Evolutionary conservation across 2,113 vertebrate genomes (phyloP).

Genomic region (Pygoscelis antarcticus): DNA sequence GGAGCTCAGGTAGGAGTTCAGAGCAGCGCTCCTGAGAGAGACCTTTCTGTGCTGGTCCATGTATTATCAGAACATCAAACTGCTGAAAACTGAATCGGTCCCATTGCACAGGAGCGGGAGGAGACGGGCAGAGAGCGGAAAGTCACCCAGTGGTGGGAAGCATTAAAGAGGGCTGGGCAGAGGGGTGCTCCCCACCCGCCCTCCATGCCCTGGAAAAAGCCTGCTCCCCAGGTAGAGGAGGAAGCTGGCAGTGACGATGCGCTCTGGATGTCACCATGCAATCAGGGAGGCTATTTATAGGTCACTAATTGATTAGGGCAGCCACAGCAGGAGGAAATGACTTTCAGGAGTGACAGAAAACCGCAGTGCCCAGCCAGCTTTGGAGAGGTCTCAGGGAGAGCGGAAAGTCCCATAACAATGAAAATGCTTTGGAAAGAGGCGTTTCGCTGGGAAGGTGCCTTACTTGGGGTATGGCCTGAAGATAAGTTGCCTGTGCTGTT

Average conservation of each 20-base stretch:
- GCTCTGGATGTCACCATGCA: conserved; percentile 5
- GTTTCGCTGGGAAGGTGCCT: not conserved
- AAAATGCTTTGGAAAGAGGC: not conserved
- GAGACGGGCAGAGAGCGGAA: conserved; percentile 5
- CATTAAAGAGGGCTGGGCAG: conserved; percentile 2
- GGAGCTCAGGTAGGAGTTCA: not conserved
- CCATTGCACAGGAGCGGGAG: not conserved
- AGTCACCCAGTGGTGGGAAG: not conserved
- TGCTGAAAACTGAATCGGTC: not conserved
- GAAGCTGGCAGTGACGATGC: not conserved
- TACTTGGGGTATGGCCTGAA: not conserved
- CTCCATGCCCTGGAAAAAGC: not conserved
- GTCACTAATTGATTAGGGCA: conserved; percentile 24
- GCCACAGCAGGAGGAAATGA: conserved; percentile 46
- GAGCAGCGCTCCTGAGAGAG: not conserved
- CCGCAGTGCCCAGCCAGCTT: not conserved
- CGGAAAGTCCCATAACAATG: not conserved
- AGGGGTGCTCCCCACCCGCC: not conserved
- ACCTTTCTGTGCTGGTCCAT: rapidly evolving
- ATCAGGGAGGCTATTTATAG: conserved; percentile 44
- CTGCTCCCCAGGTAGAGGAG: not conserved
- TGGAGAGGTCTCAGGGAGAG: not conserved
- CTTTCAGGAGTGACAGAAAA: conserved; percentile 23
- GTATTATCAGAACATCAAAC: not conserved
- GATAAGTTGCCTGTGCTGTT: not conserved